Conservation (phyloP, 2,888 invertebrate genomes). For the Trissonchulus latispiculum region DNA sequence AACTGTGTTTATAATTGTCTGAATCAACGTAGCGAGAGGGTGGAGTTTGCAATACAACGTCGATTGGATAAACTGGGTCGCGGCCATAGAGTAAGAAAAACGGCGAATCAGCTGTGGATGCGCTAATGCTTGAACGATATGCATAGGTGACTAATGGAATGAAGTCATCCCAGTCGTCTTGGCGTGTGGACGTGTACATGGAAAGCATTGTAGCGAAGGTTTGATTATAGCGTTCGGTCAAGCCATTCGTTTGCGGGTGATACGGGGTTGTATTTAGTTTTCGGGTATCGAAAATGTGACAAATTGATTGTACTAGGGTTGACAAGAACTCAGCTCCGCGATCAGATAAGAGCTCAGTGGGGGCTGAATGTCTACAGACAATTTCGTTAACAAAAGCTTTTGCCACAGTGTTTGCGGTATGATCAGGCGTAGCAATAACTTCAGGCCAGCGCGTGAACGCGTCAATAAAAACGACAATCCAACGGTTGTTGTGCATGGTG, state of each 20-base stretch:
- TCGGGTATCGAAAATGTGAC: slow-evolving; percentile 21
- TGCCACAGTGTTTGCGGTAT: slow-evolving; percentile 35
- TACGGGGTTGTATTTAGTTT: slow-evolving; percentile 24
- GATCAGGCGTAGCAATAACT: too few species aligned
- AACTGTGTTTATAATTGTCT: too few species aligned
- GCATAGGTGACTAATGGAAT: neutral
- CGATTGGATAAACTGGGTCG: neutral
- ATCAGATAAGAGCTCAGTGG: slow-evolving; percentile 28
- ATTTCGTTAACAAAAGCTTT: slow-evolving; percentile 26
- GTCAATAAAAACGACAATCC: too few species aligned
- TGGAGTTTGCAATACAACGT: neutral
- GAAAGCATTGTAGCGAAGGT: slow-evolving; percentile 30
- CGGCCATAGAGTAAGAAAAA: slow-evolving; percentile 4
- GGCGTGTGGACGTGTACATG: slow-evolving; percentile 29
- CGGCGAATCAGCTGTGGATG: neutral
- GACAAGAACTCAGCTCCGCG: slow-evolving; percentile 27
- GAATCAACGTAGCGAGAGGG: too few species aligned
- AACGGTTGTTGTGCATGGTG: too few species aligned
- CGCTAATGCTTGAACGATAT: neutral
- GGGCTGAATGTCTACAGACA: slow-evolving; percentile 25
- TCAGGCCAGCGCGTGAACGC: too few species aligned
- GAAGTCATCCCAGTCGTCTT: slow-evolving; percentile 18
- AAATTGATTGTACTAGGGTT: slow-evolving; percentile 22
- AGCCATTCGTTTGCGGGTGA: slow-evolving; percentile 27
- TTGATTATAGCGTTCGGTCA: slow-evolving; percentile 30